Conservation (phyloP, 2,797 vertebrate genomes). For the Paguma larvata region DNA sequence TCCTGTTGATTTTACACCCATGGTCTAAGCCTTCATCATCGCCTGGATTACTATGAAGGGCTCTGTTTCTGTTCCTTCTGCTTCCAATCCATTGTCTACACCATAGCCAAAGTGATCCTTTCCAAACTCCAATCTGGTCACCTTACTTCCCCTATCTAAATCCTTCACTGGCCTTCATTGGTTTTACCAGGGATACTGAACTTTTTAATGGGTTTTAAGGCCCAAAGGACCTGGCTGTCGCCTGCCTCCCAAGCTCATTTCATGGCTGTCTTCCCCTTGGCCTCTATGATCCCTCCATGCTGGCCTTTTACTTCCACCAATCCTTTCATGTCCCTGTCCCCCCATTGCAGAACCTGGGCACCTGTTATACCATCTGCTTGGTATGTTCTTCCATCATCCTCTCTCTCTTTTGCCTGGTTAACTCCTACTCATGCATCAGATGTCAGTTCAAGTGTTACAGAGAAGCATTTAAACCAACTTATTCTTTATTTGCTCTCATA, state of each 20-base stretch:
- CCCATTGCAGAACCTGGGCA: not conserved
- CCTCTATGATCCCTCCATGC: not conserved
- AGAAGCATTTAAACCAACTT: slow-evolving; percentile 60
- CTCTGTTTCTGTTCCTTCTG: not conserved
- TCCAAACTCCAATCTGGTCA: not conserved
- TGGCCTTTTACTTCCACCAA: slow-evolving; percentile 17
- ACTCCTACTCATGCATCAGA: slow-evolving; percentile 69
- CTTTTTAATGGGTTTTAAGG: not conserved
- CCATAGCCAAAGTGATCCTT: not conserved
- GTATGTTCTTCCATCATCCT: not conserved
- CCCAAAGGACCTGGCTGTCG: not conserved
- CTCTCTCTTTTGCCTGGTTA: slow-evolving; percentile 56
- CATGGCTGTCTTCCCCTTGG: not conserved
- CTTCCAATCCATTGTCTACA: not conserved
- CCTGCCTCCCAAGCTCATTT: not conserved
- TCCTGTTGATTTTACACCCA: slow-evolving; percentile 72
- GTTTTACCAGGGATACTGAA: not conserved
- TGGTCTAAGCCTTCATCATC: slow-evolving; percentile 8
- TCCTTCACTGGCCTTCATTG: not conserved
- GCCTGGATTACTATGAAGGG: slow-evolving; percentile 24
- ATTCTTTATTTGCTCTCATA: slow-evolving; percentile 61
- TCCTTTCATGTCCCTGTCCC: not conserved
- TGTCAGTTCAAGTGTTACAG: slow-evolving; percentile 76
- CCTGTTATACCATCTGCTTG: slow-evolving; percentile 67
- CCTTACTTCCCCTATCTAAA: not conserved